Conservation (phyloP, 2,888 invertebrate species). For the Chirona hameri region DNA sequence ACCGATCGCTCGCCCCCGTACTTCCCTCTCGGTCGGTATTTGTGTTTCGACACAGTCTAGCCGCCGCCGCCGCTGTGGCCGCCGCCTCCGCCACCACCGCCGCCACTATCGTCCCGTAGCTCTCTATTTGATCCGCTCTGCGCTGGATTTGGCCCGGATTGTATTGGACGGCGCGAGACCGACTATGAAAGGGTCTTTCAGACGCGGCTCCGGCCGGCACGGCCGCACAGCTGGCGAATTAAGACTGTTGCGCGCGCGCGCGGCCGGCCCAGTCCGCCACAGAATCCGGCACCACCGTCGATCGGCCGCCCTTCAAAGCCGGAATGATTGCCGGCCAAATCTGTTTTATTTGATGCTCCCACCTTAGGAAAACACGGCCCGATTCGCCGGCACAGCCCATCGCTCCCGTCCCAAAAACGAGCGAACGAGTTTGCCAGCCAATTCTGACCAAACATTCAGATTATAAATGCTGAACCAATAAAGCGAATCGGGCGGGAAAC, state of each 20-base stretch:
- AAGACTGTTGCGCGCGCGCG: background rate
- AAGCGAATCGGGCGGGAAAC: background rate
- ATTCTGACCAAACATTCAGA: background rate
- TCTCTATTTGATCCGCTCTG: background rate
- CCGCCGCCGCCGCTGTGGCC: background rate
- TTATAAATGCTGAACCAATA: slow-evolving; percentile 2
- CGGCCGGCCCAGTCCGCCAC: background rate
- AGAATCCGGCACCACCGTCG: background rate
- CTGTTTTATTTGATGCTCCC: background rate
- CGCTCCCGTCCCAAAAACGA: background rate
- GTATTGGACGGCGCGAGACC: background rate
- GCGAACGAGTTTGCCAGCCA: background rate
- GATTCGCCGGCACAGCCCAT: background rate
- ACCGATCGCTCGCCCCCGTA: background rate
- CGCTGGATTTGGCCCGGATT: background rate
- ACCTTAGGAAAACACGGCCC: background rate
- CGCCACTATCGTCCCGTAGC: background rate
- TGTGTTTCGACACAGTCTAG: background rate
- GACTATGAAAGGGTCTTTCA: background rate
- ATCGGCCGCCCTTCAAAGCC: background rate
- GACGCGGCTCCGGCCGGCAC: background rate
- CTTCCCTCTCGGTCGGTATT: background rate
- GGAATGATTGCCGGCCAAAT: background rate
- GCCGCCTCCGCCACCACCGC: background rate
- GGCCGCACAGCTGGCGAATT: background rate